Conservation (phyloP, 2,888 invertebrate genomes). For the Vanessa cardui region DNA sequence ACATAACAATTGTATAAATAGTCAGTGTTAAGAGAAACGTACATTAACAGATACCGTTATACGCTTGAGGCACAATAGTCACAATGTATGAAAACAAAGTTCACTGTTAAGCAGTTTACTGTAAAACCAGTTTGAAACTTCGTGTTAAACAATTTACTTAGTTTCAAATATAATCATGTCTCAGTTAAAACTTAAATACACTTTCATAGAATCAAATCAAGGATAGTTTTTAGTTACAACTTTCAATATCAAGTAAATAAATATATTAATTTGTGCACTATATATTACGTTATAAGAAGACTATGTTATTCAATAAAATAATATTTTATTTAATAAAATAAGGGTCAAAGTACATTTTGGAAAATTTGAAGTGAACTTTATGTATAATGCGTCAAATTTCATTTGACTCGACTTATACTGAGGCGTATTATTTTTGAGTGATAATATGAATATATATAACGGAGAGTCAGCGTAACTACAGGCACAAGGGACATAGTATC, state of each 20-base stretch:
- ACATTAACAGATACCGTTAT: conserved; percentile 35
- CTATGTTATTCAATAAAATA: too few species aligned
- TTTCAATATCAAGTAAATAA: not conserved
- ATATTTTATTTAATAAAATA: too few species aligned
- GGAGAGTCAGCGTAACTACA: too few species aligned
- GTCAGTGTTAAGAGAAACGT: conserved; percentile 15
- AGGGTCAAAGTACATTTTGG: too few species aligned
- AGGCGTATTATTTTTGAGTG: too few species aligned
- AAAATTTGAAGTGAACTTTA: too few species aligned
- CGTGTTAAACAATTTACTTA: conserved; percentile 74
- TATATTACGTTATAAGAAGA: too few species aligned
- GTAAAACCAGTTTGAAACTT: conserved; percentile 72
- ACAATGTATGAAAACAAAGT: conserved; percentile 64
- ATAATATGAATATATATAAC: too few species aligned
- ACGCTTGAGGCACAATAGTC: conserved; percentile 43
- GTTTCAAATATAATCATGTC: conserved; percentile 73
- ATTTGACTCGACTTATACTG: too few species aligned
- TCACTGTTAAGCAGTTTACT: conserved; percentile 66
- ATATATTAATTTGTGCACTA: too few species aligned
- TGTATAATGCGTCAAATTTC: too few species aligned
- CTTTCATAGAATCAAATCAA: conserved; percentile 45
- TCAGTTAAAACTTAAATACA: conserved; percentile 61
- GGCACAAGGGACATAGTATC: too few species aligned
- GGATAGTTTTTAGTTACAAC: not conserved
- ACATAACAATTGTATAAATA: conserved; percentile 19